These are phyloP conservation scores for Sebastes nivosus DNA, from an alignment of 2,797 vertebrate genomes.

Conservation along the genomic window DNA sequence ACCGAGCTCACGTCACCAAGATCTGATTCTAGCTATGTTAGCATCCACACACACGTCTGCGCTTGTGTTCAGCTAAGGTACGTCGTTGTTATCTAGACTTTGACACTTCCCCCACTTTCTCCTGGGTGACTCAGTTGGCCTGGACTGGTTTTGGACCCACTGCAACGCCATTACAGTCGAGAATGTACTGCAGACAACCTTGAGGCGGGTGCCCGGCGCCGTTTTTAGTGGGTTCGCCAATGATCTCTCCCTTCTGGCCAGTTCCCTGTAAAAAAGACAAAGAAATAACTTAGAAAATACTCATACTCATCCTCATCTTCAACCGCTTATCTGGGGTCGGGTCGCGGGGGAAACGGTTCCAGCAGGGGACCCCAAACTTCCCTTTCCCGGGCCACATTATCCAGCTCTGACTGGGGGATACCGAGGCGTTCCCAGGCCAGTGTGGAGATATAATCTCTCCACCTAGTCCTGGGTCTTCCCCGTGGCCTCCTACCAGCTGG, in stretches of 20 bases:
- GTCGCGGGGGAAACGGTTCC: too few species aligned
- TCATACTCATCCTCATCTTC: too few species aligned
- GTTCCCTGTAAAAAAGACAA: constrained; percentile 80
- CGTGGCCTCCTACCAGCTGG: too few species aligned
- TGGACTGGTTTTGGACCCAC: constrained; percentile 97
- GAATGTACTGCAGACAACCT: constrained; percentile 99
- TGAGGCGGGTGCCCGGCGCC: constrained; percentile 89
- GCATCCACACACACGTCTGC: constrained; percentile 85
- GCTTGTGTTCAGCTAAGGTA: constrained; percentile 83
- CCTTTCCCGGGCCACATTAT: too few species aligned
- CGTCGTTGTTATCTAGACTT: constrained; percentile 41
- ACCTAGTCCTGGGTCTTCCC: too few species aligned
- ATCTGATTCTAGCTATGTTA: constrained; percentile 79
- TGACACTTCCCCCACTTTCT: constrained; percentile 15
- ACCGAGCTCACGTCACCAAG: constrained; percentile 67
- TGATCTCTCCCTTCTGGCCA: constrained; percentile 86
- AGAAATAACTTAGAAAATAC: neutral
- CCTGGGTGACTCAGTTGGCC: constrained; percentile 78
- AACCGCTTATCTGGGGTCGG: too few species aligned
- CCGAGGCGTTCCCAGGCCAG: too few species aligned
- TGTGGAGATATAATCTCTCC: too few species aligned
- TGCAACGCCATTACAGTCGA: constrained; percentile 98
- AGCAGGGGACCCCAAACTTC: too few species aligned
- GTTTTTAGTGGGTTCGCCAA: constrained; percentile 85
- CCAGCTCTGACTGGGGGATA: too few species aligned